phyloP scores from a whole-genome alignment of 2,797 vertebrate species.

The Adrianichthys oophorus region DNA sequence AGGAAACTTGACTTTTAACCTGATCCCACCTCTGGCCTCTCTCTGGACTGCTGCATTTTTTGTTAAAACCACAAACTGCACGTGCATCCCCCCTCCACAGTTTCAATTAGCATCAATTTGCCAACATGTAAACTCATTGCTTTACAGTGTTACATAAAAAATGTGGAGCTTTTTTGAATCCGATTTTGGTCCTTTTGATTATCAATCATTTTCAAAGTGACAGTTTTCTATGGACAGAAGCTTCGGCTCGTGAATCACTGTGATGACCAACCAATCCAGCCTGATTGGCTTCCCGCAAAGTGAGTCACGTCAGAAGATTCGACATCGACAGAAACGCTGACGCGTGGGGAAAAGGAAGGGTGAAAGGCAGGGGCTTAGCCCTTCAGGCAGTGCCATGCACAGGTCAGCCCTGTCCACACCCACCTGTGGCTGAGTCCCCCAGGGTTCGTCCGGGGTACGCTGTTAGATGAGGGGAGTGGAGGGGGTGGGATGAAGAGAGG shows the following conservation, averaged over 20 bases:
- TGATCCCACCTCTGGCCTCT: slow-evolving; percentile 30
- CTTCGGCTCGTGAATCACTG: slow-evolving; percentile 27
- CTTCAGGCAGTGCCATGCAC: slow-evolving; percentile 81
- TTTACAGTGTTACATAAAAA: background rate
- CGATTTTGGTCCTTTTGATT: slow-evolving; percentile 32
- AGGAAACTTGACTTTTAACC: slow-evolving; percentile 3
- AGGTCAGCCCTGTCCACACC: slow-evolving; percentile 77
- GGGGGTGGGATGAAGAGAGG: slow-evolving; percentile 30
- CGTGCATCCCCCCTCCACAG: slow-evolving; percentile 57
- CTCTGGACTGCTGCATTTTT: slow-evolving; percentile 23
- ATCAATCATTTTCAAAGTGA: background rate
- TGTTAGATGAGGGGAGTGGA: slow-evolving; percentile 82
- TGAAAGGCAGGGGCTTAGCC: slow-evolving; percentile 54
- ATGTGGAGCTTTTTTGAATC: background rate
- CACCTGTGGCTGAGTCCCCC: slow-evolving; percentile 90
- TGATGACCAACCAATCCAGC: background rate
- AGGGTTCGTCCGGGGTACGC: slow-evolving; percentile 92
- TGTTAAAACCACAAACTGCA: slow-evolving; percentile 47
- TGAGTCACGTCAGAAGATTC: slow-evolving; percentile 15
- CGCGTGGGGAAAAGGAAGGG: slow-evolving; percentile 42
- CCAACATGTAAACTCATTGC: background rate
- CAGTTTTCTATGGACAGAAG: slow-evolving; percentile 10
- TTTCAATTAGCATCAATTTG: background rate
- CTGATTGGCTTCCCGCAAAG: slow-evolving; percentile 4
- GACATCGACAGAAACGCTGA: slow-evolving; percentile 19